phyloP scores from a whole-genome alignment of 2,113 vertebrate species.

The Lasiurus borealis region DNA sequence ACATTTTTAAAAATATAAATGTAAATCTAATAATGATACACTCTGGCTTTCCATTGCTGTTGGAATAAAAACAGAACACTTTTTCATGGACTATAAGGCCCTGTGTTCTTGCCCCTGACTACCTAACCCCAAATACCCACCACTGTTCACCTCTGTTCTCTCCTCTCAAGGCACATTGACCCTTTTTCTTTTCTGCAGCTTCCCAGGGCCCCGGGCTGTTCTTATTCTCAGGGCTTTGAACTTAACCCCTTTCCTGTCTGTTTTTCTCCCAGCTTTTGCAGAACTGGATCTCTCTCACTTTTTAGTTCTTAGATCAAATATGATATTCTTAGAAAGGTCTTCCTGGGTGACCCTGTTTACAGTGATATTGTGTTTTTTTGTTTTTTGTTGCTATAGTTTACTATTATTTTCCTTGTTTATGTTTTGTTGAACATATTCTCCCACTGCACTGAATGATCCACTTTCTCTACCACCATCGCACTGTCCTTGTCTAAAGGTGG shows the following conservation, averaged over 20 bases:
- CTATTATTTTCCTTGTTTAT: not conserved
- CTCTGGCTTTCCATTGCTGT: not conserved
- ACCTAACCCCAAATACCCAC: too few relatives aligned
- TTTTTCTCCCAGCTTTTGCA: not conserved
- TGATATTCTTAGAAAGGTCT: not conserved
- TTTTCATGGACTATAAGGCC: accelerated
- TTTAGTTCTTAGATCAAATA: not conserved
- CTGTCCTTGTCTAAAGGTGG: not conserved
- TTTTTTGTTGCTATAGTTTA: not conserved
- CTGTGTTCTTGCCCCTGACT: not conserved
- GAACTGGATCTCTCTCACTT: not conserved
- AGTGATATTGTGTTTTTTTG: not conserved
- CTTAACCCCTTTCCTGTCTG: not conserved
- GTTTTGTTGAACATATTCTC: not conserved
- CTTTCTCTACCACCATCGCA: not conserved
- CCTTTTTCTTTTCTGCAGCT: too few relatives aligned
- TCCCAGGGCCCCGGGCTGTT: not conserved
- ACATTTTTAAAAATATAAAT: not conserved
- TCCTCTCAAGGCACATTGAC: accelerated
- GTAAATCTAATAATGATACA: not conserved
- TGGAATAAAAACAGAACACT: not conserved
- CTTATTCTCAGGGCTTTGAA: not conserved
- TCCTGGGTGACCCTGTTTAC: not conserved
- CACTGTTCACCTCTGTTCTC: accelerated
- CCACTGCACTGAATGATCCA: not conserved